phyloP scores from a whole-genome alignment of 1,140 invertebrate genomes.

The Aphelinus atriplicis region DNA sequence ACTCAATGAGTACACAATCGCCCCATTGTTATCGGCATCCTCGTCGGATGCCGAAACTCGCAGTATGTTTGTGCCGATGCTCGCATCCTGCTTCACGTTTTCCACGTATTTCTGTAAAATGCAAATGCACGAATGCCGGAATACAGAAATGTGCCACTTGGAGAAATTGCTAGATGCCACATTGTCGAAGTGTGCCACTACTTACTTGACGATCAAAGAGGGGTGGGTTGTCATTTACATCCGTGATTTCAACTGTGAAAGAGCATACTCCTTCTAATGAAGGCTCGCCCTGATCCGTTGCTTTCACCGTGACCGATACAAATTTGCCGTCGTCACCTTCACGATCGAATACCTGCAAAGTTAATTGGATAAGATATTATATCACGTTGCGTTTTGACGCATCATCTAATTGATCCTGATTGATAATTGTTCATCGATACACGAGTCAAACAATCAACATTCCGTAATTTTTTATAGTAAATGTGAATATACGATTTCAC shows the following conservation, averaged over 20 bases:
- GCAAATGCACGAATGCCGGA: too few species aligned
- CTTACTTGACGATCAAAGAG: slow-evolving; percentile 92
- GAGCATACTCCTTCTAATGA: slow-evolving; percentile 94
- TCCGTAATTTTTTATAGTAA: background rate
- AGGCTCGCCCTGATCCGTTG: slow-evolving; percentile 95
- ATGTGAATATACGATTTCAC: too few species aligned
- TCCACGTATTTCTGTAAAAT: slow-evolving; percentile 90
- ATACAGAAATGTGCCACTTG: too few species aligned
- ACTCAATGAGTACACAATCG: slow-evolving; percentile 90
- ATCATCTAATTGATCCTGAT: too few species aligned
- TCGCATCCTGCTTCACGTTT: slow-evolving; percentile 96
- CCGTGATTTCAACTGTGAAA: slow-evolving; percentile 95
- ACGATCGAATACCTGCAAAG: slow-evolving; percentile 84
- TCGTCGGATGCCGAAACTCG: slow-evolving; percentile 94
- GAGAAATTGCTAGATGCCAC: background rate
- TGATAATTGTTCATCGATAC: background rate
- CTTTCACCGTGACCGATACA: slow-evolving; percentile 94
- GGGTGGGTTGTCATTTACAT: slow-evolving; percentile 94
- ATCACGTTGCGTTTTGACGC: too few species aligned
- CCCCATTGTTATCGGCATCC: slow-evolving; percentile 95
- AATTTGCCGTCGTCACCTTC: slow-evolving; percentile 96
- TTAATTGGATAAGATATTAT: slow-evolving; percentile 1
- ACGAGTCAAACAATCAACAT: slow-evolving; percentile 11
- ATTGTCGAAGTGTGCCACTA: background rate
- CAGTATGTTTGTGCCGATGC: slow-evolving; percentile 92